Conservation (phyloP, 2,797 vertebrate genomes). For the Halcyon badia region DNA sequence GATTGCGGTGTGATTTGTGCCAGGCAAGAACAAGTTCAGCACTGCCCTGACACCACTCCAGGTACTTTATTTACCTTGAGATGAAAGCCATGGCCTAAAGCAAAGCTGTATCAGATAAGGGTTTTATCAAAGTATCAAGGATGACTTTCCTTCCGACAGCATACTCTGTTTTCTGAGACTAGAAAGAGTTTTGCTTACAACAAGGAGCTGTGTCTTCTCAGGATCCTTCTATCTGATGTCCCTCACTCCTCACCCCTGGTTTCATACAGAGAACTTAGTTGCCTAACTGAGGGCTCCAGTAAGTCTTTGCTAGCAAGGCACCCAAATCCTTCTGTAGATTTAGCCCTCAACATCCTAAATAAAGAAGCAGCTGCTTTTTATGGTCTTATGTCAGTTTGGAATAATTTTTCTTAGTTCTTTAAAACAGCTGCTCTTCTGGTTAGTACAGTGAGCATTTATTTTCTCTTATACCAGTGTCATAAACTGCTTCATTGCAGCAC, state of each 20-base stretch:
- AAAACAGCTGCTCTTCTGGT: background rate
- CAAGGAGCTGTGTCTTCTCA: background rate
- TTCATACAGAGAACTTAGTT: background rate
- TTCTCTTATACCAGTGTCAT: background rate
- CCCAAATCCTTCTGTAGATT: background rate
- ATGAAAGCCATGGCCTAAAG: background rate
- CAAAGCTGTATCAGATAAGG: background rate
- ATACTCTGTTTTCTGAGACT: background rate
- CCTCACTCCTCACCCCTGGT: accelerated
- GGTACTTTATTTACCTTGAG: background rate
- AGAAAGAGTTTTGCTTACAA: background rate
- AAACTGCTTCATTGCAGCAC: background rate
- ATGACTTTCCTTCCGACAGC: background rate
- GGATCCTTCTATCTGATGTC: background rate
- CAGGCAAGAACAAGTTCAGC: background rate
- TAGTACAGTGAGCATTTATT: background rate
- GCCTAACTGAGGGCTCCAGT: background rate
- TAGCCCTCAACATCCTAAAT: background rate
- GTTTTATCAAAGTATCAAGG: background rate
- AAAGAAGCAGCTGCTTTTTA: background rate
- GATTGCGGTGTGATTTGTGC: background rate
- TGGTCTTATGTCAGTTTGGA: background rate
- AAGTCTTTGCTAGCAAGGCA: background rate
- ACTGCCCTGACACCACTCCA: background rate
- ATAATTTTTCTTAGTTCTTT: background rate